Conservation (phyloP, 2,113 vertebrate species). For the Grammomys surdaster region DNA sequence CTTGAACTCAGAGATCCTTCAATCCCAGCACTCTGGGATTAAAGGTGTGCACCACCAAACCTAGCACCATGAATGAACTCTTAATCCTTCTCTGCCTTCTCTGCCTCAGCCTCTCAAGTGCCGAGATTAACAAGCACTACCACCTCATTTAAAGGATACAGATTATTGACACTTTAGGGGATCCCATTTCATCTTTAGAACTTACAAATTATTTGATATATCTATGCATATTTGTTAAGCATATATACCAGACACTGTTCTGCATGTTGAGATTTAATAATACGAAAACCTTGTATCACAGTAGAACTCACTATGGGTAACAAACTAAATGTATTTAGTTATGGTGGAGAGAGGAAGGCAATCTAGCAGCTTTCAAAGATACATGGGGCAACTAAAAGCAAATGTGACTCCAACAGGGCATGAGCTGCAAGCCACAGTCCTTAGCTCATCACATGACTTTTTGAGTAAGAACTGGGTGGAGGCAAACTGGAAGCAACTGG, state of each 20-base stretch:
- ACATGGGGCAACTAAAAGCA: background rate
- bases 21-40: background rate
- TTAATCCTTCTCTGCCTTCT: background rate
- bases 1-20: background rate
- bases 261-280: background rate
- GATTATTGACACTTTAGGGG: background rate
- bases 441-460: background rate
- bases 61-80: background rate
- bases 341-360: background rate
- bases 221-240: background rate
- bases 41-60: background rate
- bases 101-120: background rate
- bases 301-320: background rate
- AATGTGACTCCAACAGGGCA: background rate
- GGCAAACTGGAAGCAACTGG: background rate
- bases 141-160: background rate
- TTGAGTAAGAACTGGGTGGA: background rate
- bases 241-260: background rate
- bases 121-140: background rate
- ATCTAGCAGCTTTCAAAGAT: conserved; percentile 19
- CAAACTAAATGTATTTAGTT: background rate
- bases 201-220: background rate
- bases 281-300: background rate
- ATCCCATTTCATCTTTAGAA: background rate
- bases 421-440: background rate